These are phyloP conservation scores for Xenentodon cancila DNA, from an alignment of 2,797 vertebrate species.

Conservation along the genomic window DNA sequence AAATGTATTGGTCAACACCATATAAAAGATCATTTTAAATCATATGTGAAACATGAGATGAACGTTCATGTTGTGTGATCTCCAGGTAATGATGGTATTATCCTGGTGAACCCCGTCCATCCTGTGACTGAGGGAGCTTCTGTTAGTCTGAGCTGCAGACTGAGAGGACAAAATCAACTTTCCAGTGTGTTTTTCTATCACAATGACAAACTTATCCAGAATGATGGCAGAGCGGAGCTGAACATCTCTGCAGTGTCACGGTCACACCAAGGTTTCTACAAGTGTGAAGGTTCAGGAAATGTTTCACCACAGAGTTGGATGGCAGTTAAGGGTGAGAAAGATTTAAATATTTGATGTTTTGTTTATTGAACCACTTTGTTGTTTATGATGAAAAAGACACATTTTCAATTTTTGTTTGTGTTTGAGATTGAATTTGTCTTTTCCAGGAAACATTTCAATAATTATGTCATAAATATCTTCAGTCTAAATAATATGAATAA, in stretches of 20 bases:
- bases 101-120: conserved; percentile 40
- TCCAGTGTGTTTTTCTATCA: not conserved
- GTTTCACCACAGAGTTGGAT: conserved; percentile 30
- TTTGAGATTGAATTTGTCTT: too few relatives aligned
- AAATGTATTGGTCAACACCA: too few relatives aligned
- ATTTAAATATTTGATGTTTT: not conserved
- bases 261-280: conserved; percentile 57
- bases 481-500: too few relatives aligned
- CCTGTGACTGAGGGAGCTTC: conserved; percentile 42
- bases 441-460: too few relatives aligned
- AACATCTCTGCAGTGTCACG: conserved; percentile 39
- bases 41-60: not conserved
- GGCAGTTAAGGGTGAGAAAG: not conserved
- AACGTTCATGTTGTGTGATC: conserved; percentile 1
- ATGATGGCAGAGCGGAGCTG: conserved; percentile 22
- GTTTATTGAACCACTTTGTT: too few relatives aligned
- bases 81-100: not conserved
- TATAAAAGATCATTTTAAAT: too few relatives aligned
- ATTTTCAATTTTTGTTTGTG: too few relatives aligned
- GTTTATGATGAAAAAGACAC: too few relatives aligned
- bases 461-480: too few relatives aligned
- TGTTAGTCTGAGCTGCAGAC: conserved; percentile 33
- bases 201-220: conserved; percentile 34
- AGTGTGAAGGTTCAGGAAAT: conserved; percentile 24
- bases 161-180: too few relatives aligned